Percentiles rank a stretch among this genome's conserved stretches.
These are phyloP conservation scores for Enteromius radiatus DNA, from an alignment of 2,797 vertebrate species.

Conservation along the genomic window DNA sequence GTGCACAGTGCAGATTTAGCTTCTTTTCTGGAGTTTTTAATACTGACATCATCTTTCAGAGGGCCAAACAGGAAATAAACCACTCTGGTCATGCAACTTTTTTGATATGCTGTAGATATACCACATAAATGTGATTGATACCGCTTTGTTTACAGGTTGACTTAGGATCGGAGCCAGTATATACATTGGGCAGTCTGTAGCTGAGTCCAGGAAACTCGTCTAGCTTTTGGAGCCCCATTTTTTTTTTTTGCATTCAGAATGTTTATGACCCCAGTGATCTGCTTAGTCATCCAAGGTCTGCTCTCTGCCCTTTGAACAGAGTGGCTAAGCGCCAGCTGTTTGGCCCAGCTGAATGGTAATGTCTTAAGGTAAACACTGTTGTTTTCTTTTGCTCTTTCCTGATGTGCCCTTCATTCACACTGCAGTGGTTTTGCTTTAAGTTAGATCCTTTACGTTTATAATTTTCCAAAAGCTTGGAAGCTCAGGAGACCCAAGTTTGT, in stretches of 20 bases:
- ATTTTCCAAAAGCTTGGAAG: background rate
- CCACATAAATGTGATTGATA: background rate
- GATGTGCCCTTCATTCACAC: slow-evolving; percentile 24
- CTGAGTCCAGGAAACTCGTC: background rate
- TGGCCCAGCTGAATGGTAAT: slow-evolving; percentile 39
- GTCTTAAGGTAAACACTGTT: slow-evolving; percentile 36
- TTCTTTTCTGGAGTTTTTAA: background rate
- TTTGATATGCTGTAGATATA: background rate
- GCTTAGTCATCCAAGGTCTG: slow-evolving; percentile 29
- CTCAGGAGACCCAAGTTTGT: background rate
- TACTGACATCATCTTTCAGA: background rate
- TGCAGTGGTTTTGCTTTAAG: background rate
- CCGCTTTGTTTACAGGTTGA: background rate
- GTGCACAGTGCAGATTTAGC: background rate
- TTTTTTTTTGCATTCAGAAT: background rate
- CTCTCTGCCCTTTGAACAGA: slow-evolving; percentile 40
- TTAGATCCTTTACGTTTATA: background rate
- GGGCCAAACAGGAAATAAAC: background rate
- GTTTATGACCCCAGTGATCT: slow-evolving; percentile 41
- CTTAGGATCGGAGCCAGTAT: background rate
- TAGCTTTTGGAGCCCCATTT: background rate
- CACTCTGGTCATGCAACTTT: background rate
- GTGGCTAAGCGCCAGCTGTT: slow-evolving; percentile 8
- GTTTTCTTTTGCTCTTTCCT: slow-evolving; percentile 23
- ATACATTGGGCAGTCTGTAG: background rate